Percentiles rank a stretch among this genome's conserved stretches.
These are phyloP conservation scores for Champsocephalus esox DNA, from an alignment of 2,797 vertebrate genomes.

Conservation along the genomic window DNA sequence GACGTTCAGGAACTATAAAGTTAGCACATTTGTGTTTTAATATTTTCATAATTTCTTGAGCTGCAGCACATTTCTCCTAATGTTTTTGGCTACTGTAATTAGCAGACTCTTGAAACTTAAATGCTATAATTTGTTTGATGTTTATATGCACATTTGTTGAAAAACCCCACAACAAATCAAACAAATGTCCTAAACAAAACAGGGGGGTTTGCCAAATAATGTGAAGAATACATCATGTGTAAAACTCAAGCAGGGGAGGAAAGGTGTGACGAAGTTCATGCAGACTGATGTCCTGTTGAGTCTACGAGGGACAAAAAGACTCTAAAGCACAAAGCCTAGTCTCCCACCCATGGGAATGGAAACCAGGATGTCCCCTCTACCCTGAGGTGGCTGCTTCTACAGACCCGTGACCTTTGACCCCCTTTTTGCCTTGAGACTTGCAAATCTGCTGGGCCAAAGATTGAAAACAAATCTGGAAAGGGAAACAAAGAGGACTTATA, in stretches of 20 bases:
- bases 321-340: conserved; percentile 56
- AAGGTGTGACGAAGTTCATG: background rate
- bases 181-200: background rate
- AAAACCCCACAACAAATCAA: background rate
- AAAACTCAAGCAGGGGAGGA: background rate
- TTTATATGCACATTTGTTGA: background rate
- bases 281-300: conserved; percentile 70
- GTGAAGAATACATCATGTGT: background rate
- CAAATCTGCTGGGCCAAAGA: conserved; percentile 58
- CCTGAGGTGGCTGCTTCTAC: conserved; percentile 62
- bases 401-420: conserved; percentile 69
- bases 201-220: background rate
- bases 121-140: too few species aligned
- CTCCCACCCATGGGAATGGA: conserved; percentile 54
- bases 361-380: conserved; percentile 69
- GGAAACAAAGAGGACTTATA: conserved; percentile 79
- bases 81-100: too few species aligned
- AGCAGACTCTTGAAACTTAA: too few species aligned
- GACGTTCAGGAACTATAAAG: too few species aligned
- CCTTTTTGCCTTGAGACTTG: conserved; percentile 58
- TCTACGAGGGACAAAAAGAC: conserved; percentile 53
- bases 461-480: conserved; percentile 53
- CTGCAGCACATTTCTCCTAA: too few species aligned
- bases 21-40: too few species aligned
- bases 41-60: too few species aligned